Conservation (phyloP, 2,113 vertebrate genomes). For the Cheilinus undulatus region DNA sequence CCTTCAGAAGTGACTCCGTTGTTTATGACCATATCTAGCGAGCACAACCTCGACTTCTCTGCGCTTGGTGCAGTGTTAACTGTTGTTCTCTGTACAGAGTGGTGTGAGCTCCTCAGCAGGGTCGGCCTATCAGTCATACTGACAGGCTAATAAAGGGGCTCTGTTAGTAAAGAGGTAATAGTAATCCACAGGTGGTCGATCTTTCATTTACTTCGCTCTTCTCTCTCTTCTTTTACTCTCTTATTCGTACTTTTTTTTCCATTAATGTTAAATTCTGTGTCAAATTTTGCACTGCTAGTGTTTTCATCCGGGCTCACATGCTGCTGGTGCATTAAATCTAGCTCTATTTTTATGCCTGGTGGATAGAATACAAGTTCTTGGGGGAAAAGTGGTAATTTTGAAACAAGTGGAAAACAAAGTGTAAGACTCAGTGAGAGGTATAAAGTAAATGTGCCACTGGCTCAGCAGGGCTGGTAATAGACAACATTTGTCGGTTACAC, state of each 20-base stretch:
- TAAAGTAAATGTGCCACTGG: conserved; percentile 17
- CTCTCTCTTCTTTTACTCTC: not conserved
- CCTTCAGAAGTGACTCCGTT: conserved; percentile 32
- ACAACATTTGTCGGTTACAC: conserved; percentile 12
- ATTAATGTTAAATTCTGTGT: conserved; percentile 23
- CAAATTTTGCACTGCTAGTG: conserved; percentile 32
- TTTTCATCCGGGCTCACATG: conserved; percentile 22
- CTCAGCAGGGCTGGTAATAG: conserved; percentile 29
- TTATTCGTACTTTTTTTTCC: conserved; percentile 6
- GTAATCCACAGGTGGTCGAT: conserved; percentile 49
- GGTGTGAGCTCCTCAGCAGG: conserved; percentile 29
- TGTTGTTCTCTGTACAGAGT: conserved; percentile 11
- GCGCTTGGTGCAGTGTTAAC: not conserved
- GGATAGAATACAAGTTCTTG: not conserved
- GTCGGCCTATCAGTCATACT: conserved; percentile 60
- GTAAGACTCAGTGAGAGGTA: conserved; percentile 10
- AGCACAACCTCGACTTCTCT: conserved; percentile 11
- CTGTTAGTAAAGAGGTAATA: conserved; percentile 48
- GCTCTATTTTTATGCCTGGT: conserved; percentile 12
- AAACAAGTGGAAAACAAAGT: conserved; percentile 28
- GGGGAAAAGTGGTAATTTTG: conserved; percentile 5
- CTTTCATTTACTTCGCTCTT: conserved; percentile 30
- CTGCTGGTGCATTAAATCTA: conserved; percentile 20
- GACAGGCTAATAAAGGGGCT: conserved; percentile 68
- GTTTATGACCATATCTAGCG: conserved; percentile 20